Evolutionary conservation across 1,140 invertebrate genomes (phyloP), one percentile per base, ranked within the genome.

Genomic region (Drosophila yakuba): DNA sequence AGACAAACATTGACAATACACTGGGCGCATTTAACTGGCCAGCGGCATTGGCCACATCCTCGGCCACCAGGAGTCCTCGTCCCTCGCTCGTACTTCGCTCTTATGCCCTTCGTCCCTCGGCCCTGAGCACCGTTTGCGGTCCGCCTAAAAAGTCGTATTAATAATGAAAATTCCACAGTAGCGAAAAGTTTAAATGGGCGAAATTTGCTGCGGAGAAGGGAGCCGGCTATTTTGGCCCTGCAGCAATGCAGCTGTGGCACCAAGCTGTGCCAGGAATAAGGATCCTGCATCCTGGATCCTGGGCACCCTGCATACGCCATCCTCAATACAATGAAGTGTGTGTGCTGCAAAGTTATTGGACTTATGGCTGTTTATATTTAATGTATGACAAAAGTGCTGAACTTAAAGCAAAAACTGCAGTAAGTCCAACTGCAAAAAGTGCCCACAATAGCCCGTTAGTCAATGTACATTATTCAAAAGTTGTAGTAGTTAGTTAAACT

Each of bases 131-230:
- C 81, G 77, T 74, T 86, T 86, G 81, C 81, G 64, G 74, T 62
- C 74, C 69, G 83, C 83, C 83, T 83, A 88, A 88, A 86, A 88
- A 88, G 79, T 88, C 79, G 83, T 89, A 88, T 88, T 88, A 88
- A 88, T 88, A 88, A 88, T 88, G 84, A 88, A 88, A 88, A 88
- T 88, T 88, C 61, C 83, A 88, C 83, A 77, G 83, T 88, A 80
- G 84, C 83, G 83, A 74, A 88, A 88, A 88, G 84, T 88, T 86
- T 88, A 88, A 88, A 88, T 88, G 79, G 84, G 85, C 64, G 78
- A 89, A 88, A 83, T 83, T 82, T 67, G 47, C 60, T 80, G 81
- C 81, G 57, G 80, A 68, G 80, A 71, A 67, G 32, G 32, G 47
- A 51, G 71, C 58, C 39, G 25, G 59, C 45, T 64, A 60, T 41